Conservation (phyloP, 1,140 invertebrate genomes). For the Drosophila triauraria region DNA sequence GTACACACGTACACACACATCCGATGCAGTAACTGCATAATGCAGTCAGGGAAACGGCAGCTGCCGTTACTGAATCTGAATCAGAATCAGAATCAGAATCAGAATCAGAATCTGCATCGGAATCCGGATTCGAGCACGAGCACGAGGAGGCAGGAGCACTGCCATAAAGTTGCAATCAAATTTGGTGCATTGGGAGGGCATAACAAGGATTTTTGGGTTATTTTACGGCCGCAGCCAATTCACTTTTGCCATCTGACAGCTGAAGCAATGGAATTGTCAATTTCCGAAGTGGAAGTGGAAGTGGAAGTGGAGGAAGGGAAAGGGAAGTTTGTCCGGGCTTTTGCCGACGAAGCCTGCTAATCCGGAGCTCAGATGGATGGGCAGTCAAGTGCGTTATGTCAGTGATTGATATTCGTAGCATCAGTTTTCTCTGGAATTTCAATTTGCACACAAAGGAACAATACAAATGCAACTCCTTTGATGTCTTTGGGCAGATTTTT, state of each 20-base stretch:
- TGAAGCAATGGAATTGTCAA: constrained; percentile 30
- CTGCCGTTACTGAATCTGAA: constrained; percentile 16
- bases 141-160: neutral
- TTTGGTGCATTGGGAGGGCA: constrained; percentile 2
- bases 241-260: constrained; percentile 22
- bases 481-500: too few relatives aligned
- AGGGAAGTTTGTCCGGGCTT: neutral
- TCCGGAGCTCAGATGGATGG: constrained; percentile 3
- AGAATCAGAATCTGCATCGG: neutral
- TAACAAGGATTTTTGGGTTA: constrained; percentile 24
- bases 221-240: constrained; percentile 34
- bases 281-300: constrained; percentile 1
- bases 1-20: neutral
- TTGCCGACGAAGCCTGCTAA: constrained; percentile 5
- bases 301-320: neutral
- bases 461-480: neutral
- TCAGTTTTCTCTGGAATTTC: neutral
- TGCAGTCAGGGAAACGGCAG: constrained; percentile 15
- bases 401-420: neutral
- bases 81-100: neutral
- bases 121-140: neutral
- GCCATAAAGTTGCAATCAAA: constrained; percentile 31
- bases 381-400: constrained; percentile 10
- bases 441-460: neutral
- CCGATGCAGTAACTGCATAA: constrained; percentile 15